These are phyloP conservation scores for Zoanthus solanderi DNA, from an alignment of 92 coral and sea anemone genomes.

Conservation along the genomic window DNA sequence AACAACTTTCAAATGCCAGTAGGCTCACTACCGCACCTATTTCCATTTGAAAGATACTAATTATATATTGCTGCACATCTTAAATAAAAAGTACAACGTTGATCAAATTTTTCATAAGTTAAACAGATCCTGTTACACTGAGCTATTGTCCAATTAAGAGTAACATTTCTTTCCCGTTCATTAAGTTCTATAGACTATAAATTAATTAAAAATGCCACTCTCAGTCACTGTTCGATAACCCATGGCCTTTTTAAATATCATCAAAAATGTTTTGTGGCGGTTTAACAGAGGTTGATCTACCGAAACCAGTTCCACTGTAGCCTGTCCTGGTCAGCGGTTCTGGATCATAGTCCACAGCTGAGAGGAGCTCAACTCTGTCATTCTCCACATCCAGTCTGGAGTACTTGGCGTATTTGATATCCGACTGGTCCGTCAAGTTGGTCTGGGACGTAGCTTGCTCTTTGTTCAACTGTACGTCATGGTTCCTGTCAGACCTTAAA, in stretches of 20 bases:
- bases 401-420: slow-evolving; percentile 76
- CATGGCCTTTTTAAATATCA: slow-evolving; percentile 69
- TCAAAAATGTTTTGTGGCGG: slow-evolving; percentile 97
- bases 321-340: slow-evolving; percentile 64
- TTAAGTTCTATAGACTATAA: too few species aligned
- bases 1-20: too few species aligned
- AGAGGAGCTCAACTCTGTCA: slow-evolving; percentile 90
- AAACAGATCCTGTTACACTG: too few species aligned
- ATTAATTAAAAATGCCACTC: too few species aligned
- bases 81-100: too few species aligned
- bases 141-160: too few species aligned
- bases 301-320: slow-evolving; percentile 52
- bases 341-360: slow-evolving; percentile 87
- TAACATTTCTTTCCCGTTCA: too few species aligned
- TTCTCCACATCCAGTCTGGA: slow-evolving; percentile 79
- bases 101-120: too few species aligned
- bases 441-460: slow-evolving; percentile 86
- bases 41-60: too few species aligned
- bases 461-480: slow-evolving; percentile 56
- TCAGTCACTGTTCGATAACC: too few species aligned
- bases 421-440: slow-evolving; percentile 72
- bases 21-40: too few species aligned
- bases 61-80: too few species aligned
- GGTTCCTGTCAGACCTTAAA: slow-evolving; percentile 67
- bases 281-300: slow-evolving; percentile 68